Evolutionary conservation across 2,888 invertebrate genomes (phyloP).

Genomic region (Achlya flavicornis): DNA sequence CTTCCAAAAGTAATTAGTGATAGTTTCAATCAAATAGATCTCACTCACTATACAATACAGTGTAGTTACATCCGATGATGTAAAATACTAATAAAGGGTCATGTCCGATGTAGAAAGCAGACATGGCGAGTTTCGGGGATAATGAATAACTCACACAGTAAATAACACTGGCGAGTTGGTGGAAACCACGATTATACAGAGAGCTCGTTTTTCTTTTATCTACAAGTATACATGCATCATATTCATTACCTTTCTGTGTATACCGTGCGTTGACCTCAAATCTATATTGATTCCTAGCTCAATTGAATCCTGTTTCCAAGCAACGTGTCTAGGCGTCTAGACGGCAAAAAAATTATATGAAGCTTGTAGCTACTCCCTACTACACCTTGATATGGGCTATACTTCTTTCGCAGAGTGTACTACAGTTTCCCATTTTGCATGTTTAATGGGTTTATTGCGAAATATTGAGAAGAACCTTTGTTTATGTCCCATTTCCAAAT

Average conservation of each 20-base stretch:
- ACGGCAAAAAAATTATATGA: constrained; percentile 46
- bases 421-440: background rate
- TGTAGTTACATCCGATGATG: background rate
- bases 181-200: background rate
- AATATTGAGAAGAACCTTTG: background rate
- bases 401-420: background rate
- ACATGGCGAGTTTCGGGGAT: background rate
- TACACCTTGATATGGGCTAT: background rate
- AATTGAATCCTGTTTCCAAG: constrained; percentile 62
- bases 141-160: constrained; percentile 7
- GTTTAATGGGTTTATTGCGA: background rate
- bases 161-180: background rate
- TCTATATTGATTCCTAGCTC: constrained; percentile 67
- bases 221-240: background rate
- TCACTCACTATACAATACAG: no score
- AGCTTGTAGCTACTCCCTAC: constrained; percentile 11
- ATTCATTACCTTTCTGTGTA: constrained; percentile 21
- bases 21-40: no score
- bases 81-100: constrained; percentile 1
- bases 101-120: constrained; percentile 12
- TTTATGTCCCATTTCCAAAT: background rate
- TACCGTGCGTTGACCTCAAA: constrained; percentile 56
- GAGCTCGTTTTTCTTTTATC: background rate
- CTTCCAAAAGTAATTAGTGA: background rate
- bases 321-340: constrained; percentile 67